Evolutionary conservation across 2,797 vertebrate genomes (phyloP), one percentile per base, ranked within the genome.

Genomic region (Hippopotamyrus pictus): DNA sequence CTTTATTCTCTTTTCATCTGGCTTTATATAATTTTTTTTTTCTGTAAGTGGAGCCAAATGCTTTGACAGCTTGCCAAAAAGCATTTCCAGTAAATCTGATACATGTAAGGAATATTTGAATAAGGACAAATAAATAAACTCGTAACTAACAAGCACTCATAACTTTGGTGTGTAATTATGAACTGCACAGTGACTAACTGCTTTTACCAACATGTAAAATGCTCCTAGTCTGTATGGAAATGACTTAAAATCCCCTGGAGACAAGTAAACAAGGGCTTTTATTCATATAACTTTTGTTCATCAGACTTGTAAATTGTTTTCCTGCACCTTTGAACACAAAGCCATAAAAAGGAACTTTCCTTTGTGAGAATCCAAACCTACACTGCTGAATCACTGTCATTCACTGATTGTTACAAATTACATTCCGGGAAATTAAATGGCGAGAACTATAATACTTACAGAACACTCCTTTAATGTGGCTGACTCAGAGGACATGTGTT

Each of bases 11-110:
- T 83, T 94, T 95, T 94, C 94, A 94, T 96, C 95, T 96, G 95
- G 95, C 94, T 94, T 94, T 94, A 94, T 96, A 95, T 96, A 90
- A 95, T 95, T 95, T 92, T 82, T 95, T 95, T 92, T 46, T 95
- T 95, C 94, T 95, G 54, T 93, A 96, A 96, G 95, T 96, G 95
- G 94, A 96, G 94, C 96, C 96, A 96, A 96, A 96, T 96, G 96
- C 94, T 94, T 94, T 93, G 94, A 90, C 95, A 94, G 93, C 92
- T 94, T 92, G 92, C 92, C 93, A 93, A 92, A 92, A 90, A 91
- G 92, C 92, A 90, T 92, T 96, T 96, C 95, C 94, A 96, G 95
- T 96, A 96, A 96, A 94, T 95, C 94, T 92, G 93, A 95, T 93
- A 94, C 94, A 95, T 94, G 93, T 94, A 95, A 95, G 88, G 92